phyloP scores from a whole-genome alignment of 35 echinoderm and acorn worm species.

The Hemicentrotus pulcherrimus region DNA sequence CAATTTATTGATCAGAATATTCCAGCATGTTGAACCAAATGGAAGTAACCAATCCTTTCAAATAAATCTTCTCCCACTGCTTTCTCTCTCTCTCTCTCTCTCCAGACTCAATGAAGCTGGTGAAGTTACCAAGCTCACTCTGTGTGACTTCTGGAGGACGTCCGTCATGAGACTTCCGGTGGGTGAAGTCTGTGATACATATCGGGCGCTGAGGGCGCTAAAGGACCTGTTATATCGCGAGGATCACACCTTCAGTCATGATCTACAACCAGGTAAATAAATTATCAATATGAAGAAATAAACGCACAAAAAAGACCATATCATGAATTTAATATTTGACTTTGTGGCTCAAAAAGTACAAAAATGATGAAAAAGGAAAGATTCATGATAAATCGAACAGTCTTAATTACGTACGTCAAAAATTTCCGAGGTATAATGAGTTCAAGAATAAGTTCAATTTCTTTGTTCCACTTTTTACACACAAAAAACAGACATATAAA shows the following conservation, averaged over 20 bases:
- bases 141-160: conserved; percentile 71
- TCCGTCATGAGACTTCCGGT: conserved; percentile 69
- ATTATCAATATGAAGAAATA: not conserved
- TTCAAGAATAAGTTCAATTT: not conserved
- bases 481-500: too few species aligned
- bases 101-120: conserved; percentile 62
- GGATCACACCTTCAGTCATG: conserved; percentile 59
- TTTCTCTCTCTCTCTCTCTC: not conserved
- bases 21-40: too few species aligned
- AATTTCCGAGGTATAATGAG: not conserved
- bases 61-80: not conserved
- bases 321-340: not conserved
- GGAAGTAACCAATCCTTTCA: too few species aligned
- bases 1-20: too few species aligned
- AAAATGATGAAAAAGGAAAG: not conserved
- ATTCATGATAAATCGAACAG: not conserved
- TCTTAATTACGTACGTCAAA: too few species aligned
- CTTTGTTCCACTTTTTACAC: too few species aligned
- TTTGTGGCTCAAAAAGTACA: not conserved
- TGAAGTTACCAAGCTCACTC: conserved; percentile 43
- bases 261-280: conserved; percentile 40
- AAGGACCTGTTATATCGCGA: conserved; percentile 55
- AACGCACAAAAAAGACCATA: not conserved
- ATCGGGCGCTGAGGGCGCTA: conserved; percentile 64
- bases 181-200: conserved; percentile 46